A percentile compares a stretch with the other conserved stretches of the same genome.
These are phyloP conservation scores for Aradophagus sp. DNA, from an alignment of 1,140 invertebrate species.

Conservation along the genomic window DNA sequence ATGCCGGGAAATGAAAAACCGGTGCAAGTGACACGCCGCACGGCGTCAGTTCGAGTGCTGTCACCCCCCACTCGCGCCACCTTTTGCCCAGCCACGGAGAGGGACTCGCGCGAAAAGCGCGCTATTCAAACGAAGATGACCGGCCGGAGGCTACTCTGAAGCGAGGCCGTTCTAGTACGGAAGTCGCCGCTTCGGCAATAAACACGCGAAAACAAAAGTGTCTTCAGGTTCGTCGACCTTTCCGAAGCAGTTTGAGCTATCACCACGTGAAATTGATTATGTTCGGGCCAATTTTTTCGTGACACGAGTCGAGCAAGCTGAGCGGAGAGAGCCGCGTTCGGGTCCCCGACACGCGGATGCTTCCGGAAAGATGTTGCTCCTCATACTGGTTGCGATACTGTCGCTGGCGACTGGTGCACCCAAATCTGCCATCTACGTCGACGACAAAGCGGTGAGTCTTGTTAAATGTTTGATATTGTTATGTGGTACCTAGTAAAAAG, in stretches of 20 bases:
- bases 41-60: slow-evolving; percentile 20
- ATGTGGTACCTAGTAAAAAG: too few relatives aligned
- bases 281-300: slow-evolving; percentile 13
- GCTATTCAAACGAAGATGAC: slow-evolving; percentile 22
- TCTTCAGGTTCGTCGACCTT: slow-evolving; percentile 6
- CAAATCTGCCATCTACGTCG: slow-evolving; percentile 40
- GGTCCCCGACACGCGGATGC: slow-evolving; percentile 15
- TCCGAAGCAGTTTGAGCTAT: too few relatives aligned
- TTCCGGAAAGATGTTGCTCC: slow-evolving; percentile 38
- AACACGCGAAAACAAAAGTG: slow-evolving; percentile 15
- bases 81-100: slow-evolving; percentile 11
- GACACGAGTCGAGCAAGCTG: slow-evolving; percentile 2
- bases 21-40: slow-evolving; percentile 32
- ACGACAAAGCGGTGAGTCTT: slow-evolving; percentile 42
- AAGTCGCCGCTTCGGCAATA: background rate
- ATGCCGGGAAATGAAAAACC: slow-evolving; percentile 34
- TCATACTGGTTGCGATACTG: slow-evolving; percentile 29
- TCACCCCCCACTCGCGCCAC: background rate
- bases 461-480: too few relatives aligned
- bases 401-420: slow-evolving; percentile 46
- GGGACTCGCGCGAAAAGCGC: slow-evolving; percentile 28
- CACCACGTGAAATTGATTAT: too few relatives aligned
- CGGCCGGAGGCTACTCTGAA: slow-evolving; percentile 18
- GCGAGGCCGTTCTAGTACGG: slow-evolving; percentile 1
- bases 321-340: slow-evolving; percentile 18